phyloP scores from a whole-genome alignment of 2,797 vertebrate species.

The Aphelocoma californica region DNA sequence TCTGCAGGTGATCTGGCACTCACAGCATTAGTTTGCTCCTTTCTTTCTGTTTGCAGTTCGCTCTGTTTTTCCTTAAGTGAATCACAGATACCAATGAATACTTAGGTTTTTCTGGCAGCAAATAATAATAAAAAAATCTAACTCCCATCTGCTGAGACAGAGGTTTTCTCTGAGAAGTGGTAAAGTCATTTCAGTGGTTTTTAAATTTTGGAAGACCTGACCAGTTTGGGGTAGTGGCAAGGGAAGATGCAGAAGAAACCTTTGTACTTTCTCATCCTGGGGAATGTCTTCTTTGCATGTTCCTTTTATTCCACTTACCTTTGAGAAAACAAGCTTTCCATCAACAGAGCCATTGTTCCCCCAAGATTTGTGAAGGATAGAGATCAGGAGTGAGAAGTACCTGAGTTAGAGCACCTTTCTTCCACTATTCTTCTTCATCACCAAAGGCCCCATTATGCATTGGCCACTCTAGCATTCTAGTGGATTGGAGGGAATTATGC shows the following conservation, averaged over 20 bases:
- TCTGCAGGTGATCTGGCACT: neutral
- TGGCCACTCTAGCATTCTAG: neutral
- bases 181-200: neutral
- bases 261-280: neutral
- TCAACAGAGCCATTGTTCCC: neutral
- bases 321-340: neutral
- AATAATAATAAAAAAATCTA: neutral
- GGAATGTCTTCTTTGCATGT: neutral
- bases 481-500: neutral
- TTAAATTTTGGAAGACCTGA: neutral
- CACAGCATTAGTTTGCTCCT: neutral
- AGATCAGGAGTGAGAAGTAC: neutral
- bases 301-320: neutral
- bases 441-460: neutral
- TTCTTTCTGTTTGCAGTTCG: neutral
- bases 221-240: neutral
- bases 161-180: neutral
- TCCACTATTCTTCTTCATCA: neutral
- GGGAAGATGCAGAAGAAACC: neutral
- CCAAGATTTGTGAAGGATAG: neutral
- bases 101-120: neutral
- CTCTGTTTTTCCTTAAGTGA: neutral
- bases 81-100: neutral
- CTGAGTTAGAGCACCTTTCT: neutral
- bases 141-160: neutral